These are phyloP conservation scores for Sphaeramia orbicularis DNA, from an alignment of 2,797 vertebrate species.

Conservation along the genomic window DNA sequence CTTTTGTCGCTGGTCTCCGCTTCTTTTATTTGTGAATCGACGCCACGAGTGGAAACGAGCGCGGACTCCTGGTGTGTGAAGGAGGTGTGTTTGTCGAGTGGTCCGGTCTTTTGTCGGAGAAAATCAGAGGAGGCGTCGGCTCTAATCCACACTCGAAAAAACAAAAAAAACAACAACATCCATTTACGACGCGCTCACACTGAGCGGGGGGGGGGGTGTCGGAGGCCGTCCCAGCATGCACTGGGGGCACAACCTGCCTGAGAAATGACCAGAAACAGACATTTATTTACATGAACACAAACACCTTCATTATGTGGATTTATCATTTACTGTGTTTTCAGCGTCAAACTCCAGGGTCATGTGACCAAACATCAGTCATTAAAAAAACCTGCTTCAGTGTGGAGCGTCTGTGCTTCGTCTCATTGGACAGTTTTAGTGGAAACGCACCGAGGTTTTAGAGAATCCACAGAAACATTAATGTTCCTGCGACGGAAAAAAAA, in stretches of 20 bases:
- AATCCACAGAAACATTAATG: too few species aligned
- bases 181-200: constrained; percentile 1
- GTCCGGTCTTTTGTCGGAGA: constrained; percentile 20
- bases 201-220: constrained; percentile 2
- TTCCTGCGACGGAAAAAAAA: too few species aligned
- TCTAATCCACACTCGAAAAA: constrained; percentile 24
- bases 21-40: constrained; percentile 50
- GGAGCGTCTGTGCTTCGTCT: too few species aligned
- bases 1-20: constrained; percentile 33
- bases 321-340: too few species aligned
- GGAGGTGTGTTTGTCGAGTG: constrained; percentile 55
- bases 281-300: too few species aligned
- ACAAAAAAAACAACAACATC: not conserved
- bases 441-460: too few species aligned
- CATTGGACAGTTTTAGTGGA: too few species aligned
- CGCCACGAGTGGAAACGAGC: constrained; percentile 36
- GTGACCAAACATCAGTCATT: too few species aligned
- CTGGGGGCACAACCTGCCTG: not conserved
- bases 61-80: constrained; percentile 45
- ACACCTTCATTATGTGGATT: too few species aligned
- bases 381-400: too few species aligned
- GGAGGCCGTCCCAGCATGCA: constrained; percentile 27
- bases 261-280: too few species aligned
- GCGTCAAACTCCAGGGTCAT: too few species aligned
- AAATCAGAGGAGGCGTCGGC: constrained; percentile 41